Conservation (phyloP, 2,888 invertebrate species). For the Eurytoma californica region DNA sequence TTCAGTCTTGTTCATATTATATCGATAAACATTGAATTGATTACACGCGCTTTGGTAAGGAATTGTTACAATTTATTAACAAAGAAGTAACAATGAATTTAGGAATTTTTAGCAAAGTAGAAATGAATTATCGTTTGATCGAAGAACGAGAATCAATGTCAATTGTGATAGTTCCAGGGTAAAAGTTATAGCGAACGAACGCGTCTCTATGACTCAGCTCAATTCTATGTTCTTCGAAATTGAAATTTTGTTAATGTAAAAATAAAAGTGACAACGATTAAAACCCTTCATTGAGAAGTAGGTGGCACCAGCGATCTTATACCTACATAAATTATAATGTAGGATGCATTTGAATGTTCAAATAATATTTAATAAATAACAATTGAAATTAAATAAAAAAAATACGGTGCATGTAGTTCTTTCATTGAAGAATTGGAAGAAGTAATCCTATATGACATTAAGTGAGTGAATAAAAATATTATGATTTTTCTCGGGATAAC, state of each 20-base stretch:
- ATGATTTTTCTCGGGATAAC: slow-evolving; percentile 6
- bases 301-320: slow-evolving; percentile 57
- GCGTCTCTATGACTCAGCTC: slow-evolving; percentile 18
- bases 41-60: slow-evolving; percentile 33
- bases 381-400: slow-evolving; percentile 57
- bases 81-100: slow-evolving; percentile 42
- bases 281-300: slow-evolving; percentile 43
- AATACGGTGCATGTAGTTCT: slow-evolving; percentile 30
- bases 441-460: slow-evolving; percentile 17
- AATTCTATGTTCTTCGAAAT: slow-evolving; percentile 34
- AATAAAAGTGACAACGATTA: slow-evolving; percentile 14
- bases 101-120: slow-evolving; percentile 27
- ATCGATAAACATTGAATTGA: slow-evolving; percentile 23
- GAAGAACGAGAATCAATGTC: slow-evolving; percentile 41
- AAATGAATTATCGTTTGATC: not conserved
- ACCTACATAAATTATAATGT: slow-evolving; percentile 56
- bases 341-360: slow-evolving; percentile 62
- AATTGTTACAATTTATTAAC: slow-evolving; percentile 29
- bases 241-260: slow-evolving; percentile 21
- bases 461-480: slow-evolving; percentile 12
- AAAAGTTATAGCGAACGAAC: slow-evolving; percentile 21
- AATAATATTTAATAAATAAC: slow-evolving; percentile 62
- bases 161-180: slow-evolving; percentile 45
- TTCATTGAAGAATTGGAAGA: slow-evolving; percentile 29
- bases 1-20: not conserved